Evolutionary conservation across 2,888 invertebrate species (phyloP), one percentile per base, ranked within the genome.

Genomic region (Drepana falcataria): DNA sequence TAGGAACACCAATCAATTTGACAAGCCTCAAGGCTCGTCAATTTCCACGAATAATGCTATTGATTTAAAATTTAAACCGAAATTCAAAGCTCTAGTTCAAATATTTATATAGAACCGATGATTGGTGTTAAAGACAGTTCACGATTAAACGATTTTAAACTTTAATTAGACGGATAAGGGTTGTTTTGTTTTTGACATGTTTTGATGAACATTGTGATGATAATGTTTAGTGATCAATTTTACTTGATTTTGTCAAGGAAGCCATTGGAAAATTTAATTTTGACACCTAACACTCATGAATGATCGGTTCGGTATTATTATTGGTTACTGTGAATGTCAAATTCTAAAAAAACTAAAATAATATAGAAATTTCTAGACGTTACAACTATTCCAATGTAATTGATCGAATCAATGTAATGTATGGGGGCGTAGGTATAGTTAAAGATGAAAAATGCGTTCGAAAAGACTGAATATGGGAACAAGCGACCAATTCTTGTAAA

Each of bases 11-110:
- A 51, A 34, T n/a, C 41, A 51, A 51, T 51, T 51, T 37, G 40
- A 37, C 40, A 51, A 33, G 51, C 49, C 47, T 52, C 44, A 48
- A 6, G 48, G 37, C 34, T 40, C 9, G 41, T 4, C 40, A 51
- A 51, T 51, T 51, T 51, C 51, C 51, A 49, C 37, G 40, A 51
- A 51, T 51, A 51, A 51, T 40, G 40, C 34, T 40, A 34, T 40
- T 34, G 51, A 40, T 40, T 51, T 51, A 51, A 51, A 51, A 51
- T 51, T 6, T 51, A 51, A 51, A 40, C 40, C 40, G 40, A 41
- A 5, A 40, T 41, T 51, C 33, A 4, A 34, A 41, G 37, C 34
- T 33, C 40, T 40, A 34, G 37, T 40, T n/a, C 21, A 49, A 44
- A 49, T 49, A 49, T 49, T 51, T 51, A 40, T 49, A 34, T 33